phyloP scores from a whole-genome alignment of 2,113 vertebrate species.

The Mesitornis unicolor region DNA sequence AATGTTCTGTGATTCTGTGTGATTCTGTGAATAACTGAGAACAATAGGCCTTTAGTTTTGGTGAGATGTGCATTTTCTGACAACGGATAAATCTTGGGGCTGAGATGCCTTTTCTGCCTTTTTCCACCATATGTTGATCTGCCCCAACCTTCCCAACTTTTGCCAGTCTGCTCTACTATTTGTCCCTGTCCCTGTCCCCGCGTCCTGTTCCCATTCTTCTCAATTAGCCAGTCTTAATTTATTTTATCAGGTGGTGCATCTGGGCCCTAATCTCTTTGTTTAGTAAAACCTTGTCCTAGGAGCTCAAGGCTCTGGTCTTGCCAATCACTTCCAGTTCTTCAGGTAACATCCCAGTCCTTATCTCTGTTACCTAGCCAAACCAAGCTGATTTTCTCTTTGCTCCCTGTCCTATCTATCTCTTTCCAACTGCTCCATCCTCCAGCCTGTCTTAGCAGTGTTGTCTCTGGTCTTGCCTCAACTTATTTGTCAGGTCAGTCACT shows the following conservation, averaged over 20 bases:
- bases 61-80: not conserved
- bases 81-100: not conserved
- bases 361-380: not conserved
- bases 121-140: not conserved
- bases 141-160: not conserved
- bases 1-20: no score
- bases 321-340: not conserved
- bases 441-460: not conserved
- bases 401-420: not conserved
- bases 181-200: not conserved
- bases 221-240: not conserved
- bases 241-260: not conserved
- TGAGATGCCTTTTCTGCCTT: not conserved
- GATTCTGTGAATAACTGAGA: no score
- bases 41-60: not conserved
- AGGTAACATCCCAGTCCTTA: not conserved
- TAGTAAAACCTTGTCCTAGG: not conserved
- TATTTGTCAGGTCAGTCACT: not conserved
- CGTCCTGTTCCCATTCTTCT: not conserved
- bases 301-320: not conserved
- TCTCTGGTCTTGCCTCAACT: not conserved
- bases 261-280: not conserved
- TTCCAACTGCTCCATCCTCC: not conserved
- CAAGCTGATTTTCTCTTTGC: not conserved
- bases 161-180: not conserved